Evolutionary conservation across 2,888 invertebrate species (phyloP).

Genomic region (Synergus umbraculus): DNA sequence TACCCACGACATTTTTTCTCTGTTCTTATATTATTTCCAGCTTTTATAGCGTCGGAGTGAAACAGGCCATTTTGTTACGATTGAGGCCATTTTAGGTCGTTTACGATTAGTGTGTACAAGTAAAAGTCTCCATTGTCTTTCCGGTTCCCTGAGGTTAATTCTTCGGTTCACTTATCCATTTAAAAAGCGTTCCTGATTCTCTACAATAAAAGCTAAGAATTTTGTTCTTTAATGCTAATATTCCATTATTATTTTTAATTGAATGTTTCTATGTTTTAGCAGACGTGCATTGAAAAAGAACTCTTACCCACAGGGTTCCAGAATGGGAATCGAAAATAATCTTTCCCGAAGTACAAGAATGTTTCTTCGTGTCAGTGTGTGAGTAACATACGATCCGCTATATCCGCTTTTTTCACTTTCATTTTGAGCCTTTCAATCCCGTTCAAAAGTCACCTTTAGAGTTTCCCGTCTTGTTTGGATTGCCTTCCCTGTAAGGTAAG

Average conservation of each 20-base stretch:
- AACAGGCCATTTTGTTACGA: background rate
- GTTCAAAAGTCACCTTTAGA: constrained; percentile 56
- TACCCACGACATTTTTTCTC: background rate
- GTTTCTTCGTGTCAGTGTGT: constrained; percentile 46
- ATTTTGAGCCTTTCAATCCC: constrained; percentile 51
- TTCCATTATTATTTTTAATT: background rate
- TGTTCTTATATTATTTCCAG: background rate
- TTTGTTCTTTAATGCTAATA: background rate
- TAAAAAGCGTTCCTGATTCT: constrained; percentile 15
- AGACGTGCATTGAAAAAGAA: constrained; percentile 29
- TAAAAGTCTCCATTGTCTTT: constrained; percentile 12
- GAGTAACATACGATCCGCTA: constrained; percentile 43
- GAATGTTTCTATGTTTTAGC: constrained; percentile 5
- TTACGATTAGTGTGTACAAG: background rate
- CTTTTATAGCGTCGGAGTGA: background rate
- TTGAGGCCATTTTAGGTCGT: background rate
- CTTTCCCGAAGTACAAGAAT: constrained; percentile 43
- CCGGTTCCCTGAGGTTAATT: constrained; percentile 44
- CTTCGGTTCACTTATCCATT: constrained; percentile 1
- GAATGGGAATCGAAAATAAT: constrained; percentile 52
- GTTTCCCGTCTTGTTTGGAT: constrained; percentile 61
- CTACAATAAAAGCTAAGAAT: constrained; percentile 47
- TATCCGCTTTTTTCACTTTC: constrained; percentile 46
- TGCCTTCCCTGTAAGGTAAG: constrained; percentile 64
- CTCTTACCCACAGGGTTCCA: constrained; percentile 52